Conservation (phyloP, 2,113 vertebrate genomes). For the Alethe diademata region DNA sequence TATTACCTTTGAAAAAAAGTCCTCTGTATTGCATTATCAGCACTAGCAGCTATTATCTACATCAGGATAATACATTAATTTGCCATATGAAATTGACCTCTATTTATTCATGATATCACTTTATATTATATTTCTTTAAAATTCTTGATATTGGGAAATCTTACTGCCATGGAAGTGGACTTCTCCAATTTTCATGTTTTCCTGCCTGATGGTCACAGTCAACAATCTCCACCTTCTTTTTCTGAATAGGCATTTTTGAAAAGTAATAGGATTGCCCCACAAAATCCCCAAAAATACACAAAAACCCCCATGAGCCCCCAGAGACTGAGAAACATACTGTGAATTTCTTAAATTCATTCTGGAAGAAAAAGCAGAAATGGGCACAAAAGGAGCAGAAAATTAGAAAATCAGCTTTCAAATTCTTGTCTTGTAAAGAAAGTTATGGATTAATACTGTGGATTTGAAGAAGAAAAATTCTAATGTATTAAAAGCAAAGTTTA, state of each 20-base stretch:
- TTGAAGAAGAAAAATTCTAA: background rate
- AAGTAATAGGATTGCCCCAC: background rate
- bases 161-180: background rate
- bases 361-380: background rate
- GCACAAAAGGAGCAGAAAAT: background rate
- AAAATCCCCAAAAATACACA: background rate
- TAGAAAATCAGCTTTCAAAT: background rate
- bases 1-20: background rate
- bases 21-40: background rate
- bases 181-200: background rate
- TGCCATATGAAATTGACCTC: background rate
- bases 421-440: background rate
- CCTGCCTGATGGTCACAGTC: background rate
- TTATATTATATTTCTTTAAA: background rate
- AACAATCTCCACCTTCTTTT: background rate
- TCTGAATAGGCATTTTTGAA: background rate
- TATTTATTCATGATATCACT: background rate
- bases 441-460: background rate
- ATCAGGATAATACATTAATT: background rate
- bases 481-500: background rate
- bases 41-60: background rate
- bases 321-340: background rate
- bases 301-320: fast-evolving
- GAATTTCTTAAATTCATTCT: background rate
- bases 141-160: background rate